Evolutionary conservation across 1,140 invertebrate species (phyloP).

Genomic region (Tetramorium simillimum): DNA sequence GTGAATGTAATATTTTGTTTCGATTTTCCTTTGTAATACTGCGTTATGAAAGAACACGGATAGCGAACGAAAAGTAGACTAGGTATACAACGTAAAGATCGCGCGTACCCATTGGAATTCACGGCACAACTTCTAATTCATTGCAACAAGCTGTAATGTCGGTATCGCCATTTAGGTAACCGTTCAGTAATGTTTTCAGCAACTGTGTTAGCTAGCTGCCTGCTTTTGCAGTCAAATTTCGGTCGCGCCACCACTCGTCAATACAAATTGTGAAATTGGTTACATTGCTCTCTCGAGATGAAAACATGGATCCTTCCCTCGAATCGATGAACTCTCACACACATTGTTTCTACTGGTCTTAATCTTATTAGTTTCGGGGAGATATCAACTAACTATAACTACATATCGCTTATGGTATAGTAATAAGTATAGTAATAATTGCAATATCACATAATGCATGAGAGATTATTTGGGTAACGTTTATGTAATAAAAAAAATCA

Average conservation of each 20-base stretch:
- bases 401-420: neutral
- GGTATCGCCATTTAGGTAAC: neutral
- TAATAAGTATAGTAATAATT: neutral
- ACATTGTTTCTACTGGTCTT: neutral
- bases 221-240: constrained; percentile 51
- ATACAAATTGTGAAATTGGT: constrained; percentile 40
- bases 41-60: neutral
- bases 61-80: neutral
- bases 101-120: constrained; percentile 16
- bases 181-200: constrained; percentile 36
- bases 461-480: neutral
- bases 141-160: constrained; percentile 30
- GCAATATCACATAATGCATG: neutral
- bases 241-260: constrained; percentile 1
- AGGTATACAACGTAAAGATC: too few relatives aligned
- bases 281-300: constrained; percentile 24
- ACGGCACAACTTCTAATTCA: constrained; percentile 14
- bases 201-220: neutral
- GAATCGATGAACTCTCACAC: neutral
- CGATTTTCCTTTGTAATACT: neutral
- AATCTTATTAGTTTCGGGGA: constrained; percentile 25
- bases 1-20: neutral
- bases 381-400: constrained; percentile 16
- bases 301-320: neutral
- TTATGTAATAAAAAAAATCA: neutral